These are phyloP conservation scores for Aplidium turbinatum DNA, from an alignment of 23 tunicate genomes.

Conservation along the genomic window DNA sequence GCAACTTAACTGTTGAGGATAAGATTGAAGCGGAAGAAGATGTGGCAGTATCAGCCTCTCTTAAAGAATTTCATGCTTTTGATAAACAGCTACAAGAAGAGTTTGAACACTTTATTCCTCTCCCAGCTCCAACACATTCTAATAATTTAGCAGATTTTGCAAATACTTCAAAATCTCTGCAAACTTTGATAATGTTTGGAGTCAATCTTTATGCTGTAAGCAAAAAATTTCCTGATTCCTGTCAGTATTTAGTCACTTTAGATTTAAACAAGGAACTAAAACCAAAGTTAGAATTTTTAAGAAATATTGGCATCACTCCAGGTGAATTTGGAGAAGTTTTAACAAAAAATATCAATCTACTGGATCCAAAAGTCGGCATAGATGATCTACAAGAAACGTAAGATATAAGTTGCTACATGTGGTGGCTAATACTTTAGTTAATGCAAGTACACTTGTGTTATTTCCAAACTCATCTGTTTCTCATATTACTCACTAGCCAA, in stretches of 20 bases:
- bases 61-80: slow-evolving; percentile 30
- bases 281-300: slow-evolving; percentile 62
- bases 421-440: no score
- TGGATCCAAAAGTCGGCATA: slow-evolving; percentile 46
- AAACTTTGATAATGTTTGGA: slow-evolving; percentile 54
- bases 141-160: slow-evolving; percentile 45
- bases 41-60: no score
- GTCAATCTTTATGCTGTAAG: slow-evolving; percentile 60
- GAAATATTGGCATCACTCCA: slow-evolving; percentile 26
- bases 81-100: slow-evolving; percentile 5
- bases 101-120: slow-evolving; percentile 3
- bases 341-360: slow-evolving; percentile 55
- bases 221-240: slow-evolving; percentile 34
- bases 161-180: slow-evolving; percentile 50
- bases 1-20: no score
- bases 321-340: slow-evolving; percentile 57
- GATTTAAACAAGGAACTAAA: slow-evolving; percentile 56
- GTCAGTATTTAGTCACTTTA: slow-evolving; percentile 46
- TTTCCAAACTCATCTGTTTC: no score
- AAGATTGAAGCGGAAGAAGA: no score
- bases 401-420: no score
- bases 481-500: no score
- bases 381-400: slow-evolving; percentile 63
- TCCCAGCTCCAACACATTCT: slow-evolving; percentile 30
- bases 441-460: no score